Base-by-base conservation (phyloP, 2,797 vertebrate species). In the Notoglanidium macrostoma region DNA sequence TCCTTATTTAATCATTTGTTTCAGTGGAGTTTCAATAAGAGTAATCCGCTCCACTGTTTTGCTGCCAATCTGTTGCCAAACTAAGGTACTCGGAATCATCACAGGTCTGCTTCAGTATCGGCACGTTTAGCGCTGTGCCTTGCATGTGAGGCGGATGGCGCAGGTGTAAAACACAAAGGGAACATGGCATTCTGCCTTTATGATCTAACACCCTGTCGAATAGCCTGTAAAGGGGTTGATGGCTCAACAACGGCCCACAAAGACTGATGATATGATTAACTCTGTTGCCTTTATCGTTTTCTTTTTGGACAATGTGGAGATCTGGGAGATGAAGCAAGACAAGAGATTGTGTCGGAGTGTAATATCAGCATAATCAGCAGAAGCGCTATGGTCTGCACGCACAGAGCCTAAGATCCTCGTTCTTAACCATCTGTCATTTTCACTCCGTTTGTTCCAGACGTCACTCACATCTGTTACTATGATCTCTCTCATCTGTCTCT, bases 401-500 rank as follows among this genome's bases (percentile, higher is more conserved):
- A 63, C 51, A 19, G 79, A 83, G 73, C 40, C 51, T 70, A 51
- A 61, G 72, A 83, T 86, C 61, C 91, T 89, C 85, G 92, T 94
- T 92, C 93, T 94, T 90, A 82, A 89, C 94, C 95, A 96, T 95
- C 93, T 95, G 95, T 93, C 94, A 88, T 96, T 94, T 94, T 94
- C 94, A 95, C 93, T 95, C 93, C 92, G 94, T 96, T 96, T 96
- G 93, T 93, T 94, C 94, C 94, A 95, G 94, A 95, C 93, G 94
- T 92, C 89, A 92, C 91, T 91, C 93, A 95, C 94, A 96, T 95
- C 96, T 96, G 95, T 94, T 93, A 89, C 90, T 90, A 87, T 90
- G 91, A 92, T 83, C 63, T 26, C 17, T 54, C 63, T 54, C 85
- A 10, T 46, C 72, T 72, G 72, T 83, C 59, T 78, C 79, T 92